Conservation (phyloP, 2,113 vertebrate species). For the Etheostoma spectabile region DNA sequence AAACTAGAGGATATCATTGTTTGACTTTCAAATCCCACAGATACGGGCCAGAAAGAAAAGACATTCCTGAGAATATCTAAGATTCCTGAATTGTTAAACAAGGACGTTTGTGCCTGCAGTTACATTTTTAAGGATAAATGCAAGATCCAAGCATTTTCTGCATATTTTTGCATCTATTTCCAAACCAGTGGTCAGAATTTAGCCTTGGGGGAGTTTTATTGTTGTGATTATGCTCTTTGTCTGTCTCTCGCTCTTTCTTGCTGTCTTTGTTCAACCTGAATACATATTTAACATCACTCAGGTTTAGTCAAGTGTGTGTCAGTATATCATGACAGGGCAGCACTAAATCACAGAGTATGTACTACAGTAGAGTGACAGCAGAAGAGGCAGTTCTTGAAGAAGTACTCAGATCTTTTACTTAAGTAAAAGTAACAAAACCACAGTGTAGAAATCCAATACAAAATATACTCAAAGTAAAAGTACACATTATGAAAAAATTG, state of each 20-base stretch:
- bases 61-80: no score
- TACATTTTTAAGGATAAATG: slow-evolving; percentile 40
- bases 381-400: background rate
- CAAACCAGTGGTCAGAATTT: slow-evolving; percentile 26
- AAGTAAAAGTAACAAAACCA: background rate
- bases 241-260: background rate
- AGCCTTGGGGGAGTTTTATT: slow-evolving; percentile 33
- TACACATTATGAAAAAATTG: background rate
- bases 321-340: slow-evolving; percentile 33
- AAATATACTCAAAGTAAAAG: background rate
- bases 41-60: slow-evolving; percentile 19
- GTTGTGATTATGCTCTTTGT: slow-evolving; percentile 13
- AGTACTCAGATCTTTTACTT: background rate
- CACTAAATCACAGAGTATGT: slow-evolving; percentile 31
- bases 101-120: slow-evolving; percentile 27
- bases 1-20: slow-evolving; percentile 23
- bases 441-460: background rate
- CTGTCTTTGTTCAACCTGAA: slow-evolving; percentile 44
- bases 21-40: slow-evolving; percentile 41
- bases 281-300: slow-evolving; percentile 33
- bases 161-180: slow-evolving; percentile 48
- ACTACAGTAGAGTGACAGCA: background rate
- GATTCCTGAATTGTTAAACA: slow-evolving; percentile 32
- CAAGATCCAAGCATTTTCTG: slow-evolving; percentile 1
- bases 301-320: slow-evolving; percentile 33